These are phyloP conservation scores for Camptogramma bilineatum DNA, from an alignment of 2,888 invertebrate genomes.

Conservation along the genomic window DNA sequence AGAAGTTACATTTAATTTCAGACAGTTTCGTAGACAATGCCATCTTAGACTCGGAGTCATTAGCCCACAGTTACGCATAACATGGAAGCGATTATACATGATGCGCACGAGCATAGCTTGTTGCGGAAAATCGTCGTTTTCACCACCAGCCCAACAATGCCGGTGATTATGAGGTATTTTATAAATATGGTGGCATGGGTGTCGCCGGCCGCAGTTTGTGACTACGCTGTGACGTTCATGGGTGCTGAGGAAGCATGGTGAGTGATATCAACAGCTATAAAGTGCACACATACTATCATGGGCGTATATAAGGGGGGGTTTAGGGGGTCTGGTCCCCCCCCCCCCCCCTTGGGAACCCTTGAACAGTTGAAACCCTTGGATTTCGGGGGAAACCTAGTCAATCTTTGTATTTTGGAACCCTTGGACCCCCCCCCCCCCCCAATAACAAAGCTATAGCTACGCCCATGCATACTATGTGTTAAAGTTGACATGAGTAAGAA, in stretches of 20 bases:
- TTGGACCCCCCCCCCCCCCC: no score
- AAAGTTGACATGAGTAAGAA: no score
- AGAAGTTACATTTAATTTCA: neutral
- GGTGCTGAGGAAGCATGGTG: constrained; percentile 32
- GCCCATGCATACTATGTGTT: no score
- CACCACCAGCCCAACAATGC: constrained; percentile 46
- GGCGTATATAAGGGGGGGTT: no score
- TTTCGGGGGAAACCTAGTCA: no score
- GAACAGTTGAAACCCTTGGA: no score
- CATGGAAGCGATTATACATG: constrained; percentile 58
- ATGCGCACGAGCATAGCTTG: constrained; percentile 46
- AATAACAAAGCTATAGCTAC: no score
- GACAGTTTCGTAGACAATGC: neutral
- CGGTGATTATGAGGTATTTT: constrained; percentile 35
- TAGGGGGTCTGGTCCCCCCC: no score
- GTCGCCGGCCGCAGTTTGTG: constrained; percentile 28
- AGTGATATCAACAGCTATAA: constrained; percentile 12
- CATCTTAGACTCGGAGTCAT: constrained; percentile 10
- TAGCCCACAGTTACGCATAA: constrained; percentile 51
- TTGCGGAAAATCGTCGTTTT: constrained; percentile 59
- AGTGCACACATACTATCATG: no score
- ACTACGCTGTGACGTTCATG: constrained; percentile 24
- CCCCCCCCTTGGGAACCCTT: no score
- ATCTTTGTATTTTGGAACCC: no score
- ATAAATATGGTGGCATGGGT: constrained; percentile 36